Percentiles rank a stretch among this genome's conserved stretches.
Evolutionary conservation across 2,797 vertebrate species (phyloP).

Genomic region (Hippopotamyrus pictus): DNA sequence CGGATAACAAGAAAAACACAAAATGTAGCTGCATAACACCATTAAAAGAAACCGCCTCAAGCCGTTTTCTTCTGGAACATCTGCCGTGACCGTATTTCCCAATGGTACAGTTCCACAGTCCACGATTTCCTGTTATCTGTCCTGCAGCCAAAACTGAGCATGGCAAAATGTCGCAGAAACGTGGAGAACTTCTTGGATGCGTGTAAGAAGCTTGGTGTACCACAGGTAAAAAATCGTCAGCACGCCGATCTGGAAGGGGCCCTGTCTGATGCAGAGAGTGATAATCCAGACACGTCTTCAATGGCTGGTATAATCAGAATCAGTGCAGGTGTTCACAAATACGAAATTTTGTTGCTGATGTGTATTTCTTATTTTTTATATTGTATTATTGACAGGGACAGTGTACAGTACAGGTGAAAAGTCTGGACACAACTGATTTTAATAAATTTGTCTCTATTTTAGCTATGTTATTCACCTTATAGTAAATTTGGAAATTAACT

Average conservation of each 20-base stretch:
- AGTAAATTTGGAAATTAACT: not conserved
- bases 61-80: not conserved
- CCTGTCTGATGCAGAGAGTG: not conserved
- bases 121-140: conserved; percentile 8
- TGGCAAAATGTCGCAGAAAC: conserved; percentile 96
- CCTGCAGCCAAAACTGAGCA: conserved; percentile 92
- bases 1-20: not conserved
- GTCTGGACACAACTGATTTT: not conserved
- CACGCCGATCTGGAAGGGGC: not conserved
- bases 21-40: not conserved
- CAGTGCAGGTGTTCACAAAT: not conserved
- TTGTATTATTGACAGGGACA: not conserved
- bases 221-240: conserved; percentile 69
- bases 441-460: not conserved
- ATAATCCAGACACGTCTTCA: not conserved
- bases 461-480: not conserved
- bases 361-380: not conserved
- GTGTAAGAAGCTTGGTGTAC: conserved; percentile 93
- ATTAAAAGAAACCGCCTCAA: not conserved
- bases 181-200: conserved; percentile 97
- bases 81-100: not conserved
- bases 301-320: not conserved
- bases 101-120: not conserved
- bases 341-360: not conserved
- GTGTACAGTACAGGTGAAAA: not conserved